Percentiles rank a stretch among this genome's conserved stretches.
phyloP scores from a whole-genome alignment of 2,888 invertebrate genomes.

The Drosophila paranaensis region DNA sequence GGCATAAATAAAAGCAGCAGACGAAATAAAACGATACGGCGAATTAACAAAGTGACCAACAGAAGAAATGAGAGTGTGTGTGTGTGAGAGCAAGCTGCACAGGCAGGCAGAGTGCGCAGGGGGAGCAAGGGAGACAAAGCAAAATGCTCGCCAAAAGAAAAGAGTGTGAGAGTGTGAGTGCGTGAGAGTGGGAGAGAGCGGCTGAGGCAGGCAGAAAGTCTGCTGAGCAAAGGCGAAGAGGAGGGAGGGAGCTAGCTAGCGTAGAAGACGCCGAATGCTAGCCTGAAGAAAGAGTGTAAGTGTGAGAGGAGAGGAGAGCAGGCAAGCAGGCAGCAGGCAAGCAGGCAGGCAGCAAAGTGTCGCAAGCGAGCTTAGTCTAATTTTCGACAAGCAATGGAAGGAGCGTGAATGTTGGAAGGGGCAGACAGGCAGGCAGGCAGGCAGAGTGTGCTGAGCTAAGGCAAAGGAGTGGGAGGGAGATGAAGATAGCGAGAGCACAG shows the following conservation, averaged over 20 bases:
- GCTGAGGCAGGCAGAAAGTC: not conserved
- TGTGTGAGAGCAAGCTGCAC: not conserved
- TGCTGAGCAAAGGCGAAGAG: not conserved
- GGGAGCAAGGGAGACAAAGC: not conserved
- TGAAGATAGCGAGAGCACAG: not conserved
- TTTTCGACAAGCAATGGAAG: not conserved
- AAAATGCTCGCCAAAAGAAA: not conserved
- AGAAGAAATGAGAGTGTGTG: conserved; percentile 13
- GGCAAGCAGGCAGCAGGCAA: not conserved
- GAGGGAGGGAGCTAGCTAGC: not conserved
- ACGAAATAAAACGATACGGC: conserved; percentile 65
- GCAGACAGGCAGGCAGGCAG: too few species aligned
- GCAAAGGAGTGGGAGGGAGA: not conserved
- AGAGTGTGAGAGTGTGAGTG: not conserved
- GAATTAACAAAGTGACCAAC: conserved; percentile 44
- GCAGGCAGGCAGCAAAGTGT: not conserved
- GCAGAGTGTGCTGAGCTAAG: not conserved
- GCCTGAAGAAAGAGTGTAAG: not conserved
- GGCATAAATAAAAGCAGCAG: conserved; percentile 64
- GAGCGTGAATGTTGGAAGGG: not conserved
- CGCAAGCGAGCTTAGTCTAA: not conserved
- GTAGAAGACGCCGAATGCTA: not conserved
- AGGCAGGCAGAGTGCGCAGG: not conserved
- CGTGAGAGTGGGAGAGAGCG: not conserved
- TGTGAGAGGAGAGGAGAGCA: not conserved